phyloP scores from a whole-genome alignment of 2,888 invertebrate species.

The Molorchus minor region DNA sequence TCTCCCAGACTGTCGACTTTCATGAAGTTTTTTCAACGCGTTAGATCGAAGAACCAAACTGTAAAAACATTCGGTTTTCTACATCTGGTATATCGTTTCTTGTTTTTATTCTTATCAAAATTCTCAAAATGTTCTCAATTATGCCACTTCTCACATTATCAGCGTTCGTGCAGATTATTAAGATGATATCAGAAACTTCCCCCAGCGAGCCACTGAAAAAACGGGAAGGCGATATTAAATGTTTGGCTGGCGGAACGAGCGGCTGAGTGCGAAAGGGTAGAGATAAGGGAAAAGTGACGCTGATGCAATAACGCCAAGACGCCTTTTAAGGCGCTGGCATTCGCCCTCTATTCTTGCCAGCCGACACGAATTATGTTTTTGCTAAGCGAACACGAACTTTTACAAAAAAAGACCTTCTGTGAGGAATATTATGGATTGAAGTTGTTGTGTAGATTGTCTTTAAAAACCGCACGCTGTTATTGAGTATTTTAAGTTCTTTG shows the following conservation, averaged over 20 bases:
- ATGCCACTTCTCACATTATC: neutral
- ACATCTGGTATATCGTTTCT: no score
- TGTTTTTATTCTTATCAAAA: no score
- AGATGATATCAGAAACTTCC: conserved; percentile 26
- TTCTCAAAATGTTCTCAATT: no score
- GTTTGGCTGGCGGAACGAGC: conserved; percentile 46
- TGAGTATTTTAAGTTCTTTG: conserved; percentile 9
- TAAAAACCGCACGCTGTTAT: conserved; percentile 2
- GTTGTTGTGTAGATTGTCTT: conserved; percentile 30
- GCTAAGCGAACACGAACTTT: conserved; percentile 44
- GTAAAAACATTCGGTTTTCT: no score
- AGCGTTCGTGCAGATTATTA: neutral
- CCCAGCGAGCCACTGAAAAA: conserved; percentile 31
- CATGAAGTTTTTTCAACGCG: no score
- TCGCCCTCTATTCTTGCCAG: conserved; percentile 35
- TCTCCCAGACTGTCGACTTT: no score
- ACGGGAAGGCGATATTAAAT: conserved; percentile 45
- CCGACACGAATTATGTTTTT: conserved; percentile 46
- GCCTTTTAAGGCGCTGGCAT: conserved; percentile 39
- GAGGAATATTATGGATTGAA: conserved; percentile 43
- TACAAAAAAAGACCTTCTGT: conserved; percentile 34
- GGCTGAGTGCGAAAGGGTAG: conserved; percentile 51
- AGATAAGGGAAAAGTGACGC: conserved; percentile 53
- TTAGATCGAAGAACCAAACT: no score
- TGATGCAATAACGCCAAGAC: conserved; percentile 52